These are phyloP conservation scores for Diacarnus erythraeanus DNA, from an alignment of 37 sponge, comb jelly and placozoan genomes.

Conservation along the genomic window DNA sequence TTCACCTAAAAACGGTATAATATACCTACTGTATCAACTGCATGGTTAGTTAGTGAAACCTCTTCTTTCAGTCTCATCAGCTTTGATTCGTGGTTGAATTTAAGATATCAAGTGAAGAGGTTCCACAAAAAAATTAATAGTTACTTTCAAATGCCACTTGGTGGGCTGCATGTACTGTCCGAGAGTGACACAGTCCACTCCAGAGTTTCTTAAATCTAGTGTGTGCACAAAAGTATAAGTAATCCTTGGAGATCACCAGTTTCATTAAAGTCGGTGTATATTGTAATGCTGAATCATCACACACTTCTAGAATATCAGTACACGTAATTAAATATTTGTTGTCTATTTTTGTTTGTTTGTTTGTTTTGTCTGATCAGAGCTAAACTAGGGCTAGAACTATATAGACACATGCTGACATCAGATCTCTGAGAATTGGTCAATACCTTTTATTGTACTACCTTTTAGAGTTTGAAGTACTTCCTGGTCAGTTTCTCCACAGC, in stretches of 20 bases:
- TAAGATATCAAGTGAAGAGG: no score
- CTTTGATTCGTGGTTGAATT: no score
- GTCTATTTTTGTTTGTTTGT: no score
- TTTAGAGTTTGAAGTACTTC: constrained; percentile 83
- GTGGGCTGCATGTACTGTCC: constrained; percentile 99
- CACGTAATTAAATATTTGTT: background rate
- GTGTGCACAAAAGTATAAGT: no score
- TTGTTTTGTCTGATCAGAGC: no score
- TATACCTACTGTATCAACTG: no score
- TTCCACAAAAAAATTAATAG: background rate
- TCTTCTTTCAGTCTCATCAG: no score
- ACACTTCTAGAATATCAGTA: no score
- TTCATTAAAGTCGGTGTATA: background rate
- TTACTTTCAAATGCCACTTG: constrained; percentile 88
- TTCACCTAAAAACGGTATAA: constrained; percentile 85
- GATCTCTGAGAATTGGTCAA: background rate
- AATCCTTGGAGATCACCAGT: background rate
- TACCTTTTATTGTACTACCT: constrained; percentile 58
- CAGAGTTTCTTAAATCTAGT: constrained; percentile 84
- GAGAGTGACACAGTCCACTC: constrained; percentile 95
- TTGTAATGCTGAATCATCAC: background rate
- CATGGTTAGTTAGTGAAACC: no score
- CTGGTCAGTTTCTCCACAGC: constrained; percentile 95
- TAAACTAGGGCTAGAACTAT: no score
- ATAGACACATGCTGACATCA: background rate